Percentiles rank a stretch among this genome's conserved stretches.
phyloP scores from a whole-genome alignment of 2,113 vertebrate genomes.

The Anas platyrhynchos region DNA sequence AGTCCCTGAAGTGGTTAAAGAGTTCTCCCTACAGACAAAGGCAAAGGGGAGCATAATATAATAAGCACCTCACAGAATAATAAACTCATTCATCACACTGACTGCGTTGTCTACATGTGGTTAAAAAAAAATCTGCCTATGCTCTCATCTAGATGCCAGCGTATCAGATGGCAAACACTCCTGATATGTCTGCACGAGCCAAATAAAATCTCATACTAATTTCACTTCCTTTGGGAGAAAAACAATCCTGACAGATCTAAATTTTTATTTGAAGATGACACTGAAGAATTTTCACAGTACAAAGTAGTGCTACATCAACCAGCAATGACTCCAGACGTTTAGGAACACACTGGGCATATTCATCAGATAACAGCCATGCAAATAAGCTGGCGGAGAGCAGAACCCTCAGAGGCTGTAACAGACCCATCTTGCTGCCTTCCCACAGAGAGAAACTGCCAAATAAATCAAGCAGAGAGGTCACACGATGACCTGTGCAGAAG shows the following conservation, averaged over 20 bases:
- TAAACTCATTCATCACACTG: slow-evolving; percentile 46
- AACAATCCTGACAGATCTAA: not conserved
- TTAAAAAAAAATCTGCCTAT: not conserved
- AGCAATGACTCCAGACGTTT: not conserved
- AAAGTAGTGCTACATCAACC: not conserved
- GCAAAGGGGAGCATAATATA: slow-evolving; percentile 20
- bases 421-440: slow-evolving; percentile 18
- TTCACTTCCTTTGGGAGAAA: not conserved
- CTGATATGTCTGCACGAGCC: not conserved
- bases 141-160: not conserved
- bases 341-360: not conserved
- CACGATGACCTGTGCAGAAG: not conserved
- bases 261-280: not conserved
- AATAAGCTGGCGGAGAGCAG: not conserved
- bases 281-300: not conserved
- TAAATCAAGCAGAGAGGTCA: slow-evolving; percentile 33
- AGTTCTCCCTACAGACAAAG: slow-evolving; percentile 45
- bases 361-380: not conserved
- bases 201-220: not conserved
- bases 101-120: not conserved
- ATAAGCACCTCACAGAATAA: slow-evolving; percentile 54
- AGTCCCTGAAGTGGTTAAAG: slow-evolving; percentile 52
- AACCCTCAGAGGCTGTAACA: not conserved
- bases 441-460: not conserved
- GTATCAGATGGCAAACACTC: not conserved